Evolutionary conservation across 2,113 vertebrate genomes (phyloP).

Genomic region (Panthera uncia): DNA sequence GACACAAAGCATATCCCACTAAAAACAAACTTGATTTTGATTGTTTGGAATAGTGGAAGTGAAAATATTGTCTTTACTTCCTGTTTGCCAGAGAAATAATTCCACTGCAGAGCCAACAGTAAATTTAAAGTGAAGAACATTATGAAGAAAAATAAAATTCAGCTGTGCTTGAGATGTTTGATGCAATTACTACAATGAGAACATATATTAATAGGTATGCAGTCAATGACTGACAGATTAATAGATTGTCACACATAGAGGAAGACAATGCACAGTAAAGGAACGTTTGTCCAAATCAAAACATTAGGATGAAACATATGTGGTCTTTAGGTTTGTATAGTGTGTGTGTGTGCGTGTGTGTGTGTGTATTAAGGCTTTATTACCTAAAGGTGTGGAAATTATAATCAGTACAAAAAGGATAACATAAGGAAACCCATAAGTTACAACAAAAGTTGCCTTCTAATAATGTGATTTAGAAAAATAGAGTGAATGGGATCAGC

Average conservation of each 20-base stretch:
- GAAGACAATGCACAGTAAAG: not conserved
- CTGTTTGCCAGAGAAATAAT: not conserved
- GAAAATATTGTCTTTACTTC: not conserved
- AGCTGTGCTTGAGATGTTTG: not conserved
- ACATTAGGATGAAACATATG: not conserved
- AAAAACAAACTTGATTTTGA: conserved; percentile 9
- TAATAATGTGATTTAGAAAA: not conserved
- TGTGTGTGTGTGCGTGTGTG: not conserved
- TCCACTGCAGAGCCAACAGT: not conserved
- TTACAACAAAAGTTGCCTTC: not conserved
- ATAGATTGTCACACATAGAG: not conserved
- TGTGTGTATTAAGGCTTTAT: not conserved
- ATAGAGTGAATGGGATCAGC: not conserved
- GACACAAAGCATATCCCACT: not conserved
- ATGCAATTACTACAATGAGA: not conserved
- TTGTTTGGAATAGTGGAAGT: not conserved
- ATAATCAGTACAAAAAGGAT: not conserved
- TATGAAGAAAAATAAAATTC: not conserved
- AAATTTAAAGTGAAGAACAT: not conserved
- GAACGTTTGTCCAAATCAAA: not conserved
- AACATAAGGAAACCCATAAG: not conserved
- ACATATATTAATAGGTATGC: not conserved
- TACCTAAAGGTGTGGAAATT: not conserved
- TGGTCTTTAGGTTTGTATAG: not conserved
- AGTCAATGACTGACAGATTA: not conserved